Conservation (phyloP, 2,113 vertebrate species). For the Clarias batrachus region DNA sequence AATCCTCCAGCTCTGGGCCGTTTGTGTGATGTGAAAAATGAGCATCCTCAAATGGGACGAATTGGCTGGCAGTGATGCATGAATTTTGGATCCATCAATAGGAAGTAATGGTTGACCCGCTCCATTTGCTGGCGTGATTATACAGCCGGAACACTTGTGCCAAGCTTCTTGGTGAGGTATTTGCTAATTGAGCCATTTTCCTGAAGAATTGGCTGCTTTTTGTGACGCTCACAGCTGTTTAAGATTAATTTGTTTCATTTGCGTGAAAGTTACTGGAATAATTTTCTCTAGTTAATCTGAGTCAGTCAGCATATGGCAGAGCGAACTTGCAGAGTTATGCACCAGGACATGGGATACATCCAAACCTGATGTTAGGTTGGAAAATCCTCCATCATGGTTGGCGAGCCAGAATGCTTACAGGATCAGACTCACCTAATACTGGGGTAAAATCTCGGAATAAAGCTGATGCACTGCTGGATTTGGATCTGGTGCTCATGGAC, state of each 20-base stretch:
- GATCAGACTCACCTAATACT: neutral
- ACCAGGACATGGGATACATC: neutral
- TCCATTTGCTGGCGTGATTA: conserved; percentile 40
- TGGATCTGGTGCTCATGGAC: neutral
- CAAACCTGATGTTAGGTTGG: neutral
- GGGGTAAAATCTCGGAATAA: neutral
- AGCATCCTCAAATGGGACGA: conserved; percentile 33
- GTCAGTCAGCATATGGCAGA: conserved; percentile 11
- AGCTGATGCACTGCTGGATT: neutral
- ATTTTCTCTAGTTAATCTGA: conserved; percentile 21
- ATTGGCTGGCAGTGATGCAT: conserved; percentile 33
- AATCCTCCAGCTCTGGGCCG: conserved; percentile 35
- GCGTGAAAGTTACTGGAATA: conserved; percentile 29
- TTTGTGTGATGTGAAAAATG: conserved; percentile 49
- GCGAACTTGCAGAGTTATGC: neutral
- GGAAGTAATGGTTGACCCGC: conserved; percentile 44
- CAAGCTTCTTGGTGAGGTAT: conserved; percentile 26
- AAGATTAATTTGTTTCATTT: conserved; percentile 37
- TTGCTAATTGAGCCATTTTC: conserved; percentile 36
- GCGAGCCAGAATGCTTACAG: neutral
- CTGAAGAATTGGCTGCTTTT: conserved; percentile 26
- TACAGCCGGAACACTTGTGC: conserved; percentile 26
- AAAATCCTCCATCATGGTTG: neutral
- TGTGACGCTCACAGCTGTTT: conserved; percentile 34
- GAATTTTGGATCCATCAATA: conserved; percentile 35